These are phyloP conservation scores for Lamprotornis superbus DNA, from an alignment of 2,113 vertebrate genomes.

Conservation along the genomic window DNA sequence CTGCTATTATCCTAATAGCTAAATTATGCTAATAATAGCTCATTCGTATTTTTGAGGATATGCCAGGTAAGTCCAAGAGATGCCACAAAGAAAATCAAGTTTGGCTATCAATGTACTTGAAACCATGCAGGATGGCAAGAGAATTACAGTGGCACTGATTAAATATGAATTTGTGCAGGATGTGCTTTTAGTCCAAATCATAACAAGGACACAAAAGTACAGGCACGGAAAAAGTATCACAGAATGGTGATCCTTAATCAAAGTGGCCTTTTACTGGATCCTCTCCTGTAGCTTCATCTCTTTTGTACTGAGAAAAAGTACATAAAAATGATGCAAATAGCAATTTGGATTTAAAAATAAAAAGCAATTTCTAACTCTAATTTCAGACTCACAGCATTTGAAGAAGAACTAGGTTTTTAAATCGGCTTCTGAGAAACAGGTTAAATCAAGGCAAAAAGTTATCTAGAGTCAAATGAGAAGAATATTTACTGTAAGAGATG, in stretches of 20 bases:
- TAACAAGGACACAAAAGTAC: not conserved
- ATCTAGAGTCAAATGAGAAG: not conserved
- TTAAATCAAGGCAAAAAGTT: not conserved
- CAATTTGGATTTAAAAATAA: not conserved
- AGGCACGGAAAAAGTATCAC: not conserved
- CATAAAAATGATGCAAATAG: not conserved
- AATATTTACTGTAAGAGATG: not conserved
- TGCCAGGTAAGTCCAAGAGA: not conserved
- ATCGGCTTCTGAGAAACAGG: not conserved
- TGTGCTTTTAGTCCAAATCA: not conserved
- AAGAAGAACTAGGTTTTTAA: not conserved
- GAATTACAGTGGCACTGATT: not conserved
- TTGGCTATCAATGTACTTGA: not conserved
- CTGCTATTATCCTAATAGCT: not conserved
- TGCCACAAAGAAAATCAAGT: not conserved
- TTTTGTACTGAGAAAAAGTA: not conserved
- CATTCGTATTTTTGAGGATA: not conserved
- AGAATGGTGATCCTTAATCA: not conserved
- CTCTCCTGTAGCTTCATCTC: not conserved
- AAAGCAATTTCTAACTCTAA: not conserved
- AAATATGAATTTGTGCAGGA: not conserved
- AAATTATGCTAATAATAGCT: not conserved
- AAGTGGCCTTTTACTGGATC: not conserved
- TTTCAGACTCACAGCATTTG: not conserved
- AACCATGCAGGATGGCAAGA: not conserved